Evolutionary conservation across 2,888 invertebrate genomes (phyloP).

Genomic region (Diploptera punctata): DNA sequence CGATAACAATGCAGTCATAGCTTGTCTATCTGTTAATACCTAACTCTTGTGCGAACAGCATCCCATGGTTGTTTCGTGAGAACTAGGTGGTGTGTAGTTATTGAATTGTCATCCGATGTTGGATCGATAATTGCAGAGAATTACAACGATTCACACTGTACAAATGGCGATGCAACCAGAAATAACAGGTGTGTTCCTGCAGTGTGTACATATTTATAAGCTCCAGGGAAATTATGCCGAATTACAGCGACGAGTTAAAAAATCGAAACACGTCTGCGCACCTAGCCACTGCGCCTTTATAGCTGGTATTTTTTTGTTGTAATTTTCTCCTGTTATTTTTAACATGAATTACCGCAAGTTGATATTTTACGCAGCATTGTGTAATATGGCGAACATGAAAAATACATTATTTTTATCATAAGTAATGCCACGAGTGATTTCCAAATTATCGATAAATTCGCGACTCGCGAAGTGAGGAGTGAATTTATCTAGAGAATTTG

Average conservation of each 20-base stretch:
- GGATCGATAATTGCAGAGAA: conserved; percentile 20
- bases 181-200: conserved; percentile 18
- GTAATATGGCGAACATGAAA: too few relatives aligned
- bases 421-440: too few relatives aligned
- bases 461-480: too few relatives aligned
- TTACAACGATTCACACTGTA: conserved; percentile 8
- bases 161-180: conserved; percentile 5
- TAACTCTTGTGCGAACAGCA: not conserved
- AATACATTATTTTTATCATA: too few relatives aligned
- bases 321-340: too few relatives aligned
- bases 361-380: too few relatives aligned
- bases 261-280: too few relatives aligned
- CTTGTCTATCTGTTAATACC: not conserved
- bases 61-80: not conserved
- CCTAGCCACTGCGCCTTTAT: too few relatives aligned
- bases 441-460: too few relatives aligned
- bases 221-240: not conserved
- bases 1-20: not conserved
- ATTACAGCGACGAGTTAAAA: not conserved
- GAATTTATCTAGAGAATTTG: too few relatives aligned
- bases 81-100: not conserved
- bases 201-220: not conserved
- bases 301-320: too few relatives aligned
- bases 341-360: too few relatives aligned
- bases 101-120: conserved; percentile 2